Percentiles rank a stretch among this genome's conserved stretches.
Evolutionary conservation across 2,113 vertebrate species (phyloP).

Genomic region (Salvator merianae): DNA sequence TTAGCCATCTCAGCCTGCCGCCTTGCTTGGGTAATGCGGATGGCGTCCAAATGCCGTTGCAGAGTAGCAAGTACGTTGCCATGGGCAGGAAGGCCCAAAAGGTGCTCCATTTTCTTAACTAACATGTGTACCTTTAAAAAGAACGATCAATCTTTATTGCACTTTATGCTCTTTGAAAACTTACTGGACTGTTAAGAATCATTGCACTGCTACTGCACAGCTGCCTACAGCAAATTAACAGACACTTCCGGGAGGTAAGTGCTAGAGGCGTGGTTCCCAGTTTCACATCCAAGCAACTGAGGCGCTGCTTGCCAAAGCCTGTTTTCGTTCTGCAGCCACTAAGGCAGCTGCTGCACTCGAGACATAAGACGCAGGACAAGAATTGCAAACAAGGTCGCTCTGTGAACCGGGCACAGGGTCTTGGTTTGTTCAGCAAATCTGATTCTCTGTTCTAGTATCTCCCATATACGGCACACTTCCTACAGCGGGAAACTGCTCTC

Average conservation of each 20-base stretch:
- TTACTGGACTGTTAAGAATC: no score
- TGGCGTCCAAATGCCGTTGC: constrained; percentile 60
- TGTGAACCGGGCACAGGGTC: no score
- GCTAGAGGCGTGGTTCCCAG: no score
- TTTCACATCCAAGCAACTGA: background rate
- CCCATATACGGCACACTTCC: no score
- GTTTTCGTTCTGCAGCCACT: background rate
- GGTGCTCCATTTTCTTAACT: constrained; percentile 66
- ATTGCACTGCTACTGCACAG: background rate
- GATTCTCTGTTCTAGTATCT: no score
- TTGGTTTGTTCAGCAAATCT: no score
- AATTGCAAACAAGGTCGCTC: no score
- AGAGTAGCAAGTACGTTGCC: constrained; percentile 49
- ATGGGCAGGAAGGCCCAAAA: constrained; percentile 51
- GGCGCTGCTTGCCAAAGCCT: background rate
- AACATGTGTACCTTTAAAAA: constrained; percentile 56
- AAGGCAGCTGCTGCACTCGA: background rate
- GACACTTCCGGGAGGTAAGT: background rate
- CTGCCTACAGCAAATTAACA: background rate
- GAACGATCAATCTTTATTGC: background rate
- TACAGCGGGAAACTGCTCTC: no score
- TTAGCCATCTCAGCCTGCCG: constrained; percentile 66
- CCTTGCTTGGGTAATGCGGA: constrained; percentile 48
- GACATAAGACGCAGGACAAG: no score
- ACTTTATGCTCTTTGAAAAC: fast-evolving